A percentile compares a stretch with the other conserved stretches of the same genome.
Conservation (phyloP, 2,888 invertebrate species). For the Eristalinus aeneus region DNA sequence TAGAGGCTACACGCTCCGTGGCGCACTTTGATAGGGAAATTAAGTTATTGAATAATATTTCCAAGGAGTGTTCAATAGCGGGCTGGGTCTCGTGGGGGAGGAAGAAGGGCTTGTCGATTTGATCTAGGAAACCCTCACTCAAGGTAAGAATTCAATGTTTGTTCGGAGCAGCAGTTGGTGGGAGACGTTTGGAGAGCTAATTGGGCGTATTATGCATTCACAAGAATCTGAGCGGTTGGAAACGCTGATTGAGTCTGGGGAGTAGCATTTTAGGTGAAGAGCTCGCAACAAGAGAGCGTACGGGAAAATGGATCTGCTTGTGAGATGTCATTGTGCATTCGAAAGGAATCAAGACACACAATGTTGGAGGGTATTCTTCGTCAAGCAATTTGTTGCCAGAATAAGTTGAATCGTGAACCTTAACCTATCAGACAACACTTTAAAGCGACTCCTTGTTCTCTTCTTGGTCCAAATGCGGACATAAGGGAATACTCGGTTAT, state of each 20-base stretch:
- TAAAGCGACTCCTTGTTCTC: too few species aligned
- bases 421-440: too few species aligned
- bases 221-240: not conserved
- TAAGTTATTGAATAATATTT: slow-evolving; percentile 55
- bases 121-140: not conserved
- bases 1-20: slow-evolving; percentile 30
- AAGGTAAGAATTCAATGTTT: not conserved
- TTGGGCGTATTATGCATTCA: not conserved
- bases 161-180: too few species aligned
- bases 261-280: not conserved
- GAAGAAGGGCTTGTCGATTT: not conserved
- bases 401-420: too few species aligned
- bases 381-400: too few species aligned
- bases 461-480: too few species aligned
- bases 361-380: too few species aligned
- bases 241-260: not conserved
- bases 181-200: not conserved
- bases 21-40: slow-evolving; percentile 53
- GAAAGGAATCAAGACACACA: too few species aligned
- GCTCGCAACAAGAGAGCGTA: too few species aligned
- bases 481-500: too few species aligned
- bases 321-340: too few species aligned
- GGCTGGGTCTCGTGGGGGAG: not conserved
- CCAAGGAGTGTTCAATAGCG: slow-evolving; percentile 2
- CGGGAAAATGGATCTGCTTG: too few species aligned